Evolutionary conservation across 2,113 vertebrate genomes (phyloP).

Genomic region (Pseudorhombus dupliciocellatus): DNA sequence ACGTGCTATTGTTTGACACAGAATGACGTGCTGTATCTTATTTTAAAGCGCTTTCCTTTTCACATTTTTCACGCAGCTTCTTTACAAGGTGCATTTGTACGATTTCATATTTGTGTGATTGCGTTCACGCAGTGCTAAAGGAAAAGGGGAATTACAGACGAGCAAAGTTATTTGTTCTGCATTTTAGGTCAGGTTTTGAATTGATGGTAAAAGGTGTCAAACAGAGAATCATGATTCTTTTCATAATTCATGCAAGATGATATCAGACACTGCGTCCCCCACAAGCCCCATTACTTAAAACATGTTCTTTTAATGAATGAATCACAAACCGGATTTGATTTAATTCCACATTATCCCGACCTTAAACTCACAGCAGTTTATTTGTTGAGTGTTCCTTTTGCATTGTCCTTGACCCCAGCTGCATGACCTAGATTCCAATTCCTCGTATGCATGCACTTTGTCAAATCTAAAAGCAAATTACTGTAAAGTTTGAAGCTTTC

Average conservation of each 20-base stretch:
- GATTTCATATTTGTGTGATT: background rate
- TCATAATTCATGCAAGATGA: background rate
- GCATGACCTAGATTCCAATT: background rate
- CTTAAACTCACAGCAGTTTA: too few relatives aligned
- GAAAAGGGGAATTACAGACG: background rate
- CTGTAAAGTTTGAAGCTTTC: slow-evolving; percentile 15
- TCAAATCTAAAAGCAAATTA: background rate
- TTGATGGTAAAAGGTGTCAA: background rate
- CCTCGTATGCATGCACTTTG: background rate
- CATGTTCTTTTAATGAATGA: background rate
- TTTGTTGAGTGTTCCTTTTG: too few relatives aligned
- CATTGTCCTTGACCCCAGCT: too few relatives aligned
- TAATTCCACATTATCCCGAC: too few relatives aligned
- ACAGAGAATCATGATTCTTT: background rate
- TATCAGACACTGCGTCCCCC: too few relatives aligned
- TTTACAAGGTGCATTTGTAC: background rate
- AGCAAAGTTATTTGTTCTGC: background rate
- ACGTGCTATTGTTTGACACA: slow-evolving; percentile 35
- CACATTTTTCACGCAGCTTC: background rate
- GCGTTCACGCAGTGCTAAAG: background rate
- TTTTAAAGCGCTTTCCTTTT: background rate
- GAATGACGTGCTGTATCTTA: background rate
- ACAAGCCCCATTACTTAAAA: background rate
- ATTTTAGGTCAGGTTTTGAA: background rate
- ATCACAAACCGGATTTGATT: background rate